These are phyloP conservation scores for Dermatophagoides farinae DNA, from an alignment of 1,140 invertebrate species.

Conservation along the genomic window DNA sequence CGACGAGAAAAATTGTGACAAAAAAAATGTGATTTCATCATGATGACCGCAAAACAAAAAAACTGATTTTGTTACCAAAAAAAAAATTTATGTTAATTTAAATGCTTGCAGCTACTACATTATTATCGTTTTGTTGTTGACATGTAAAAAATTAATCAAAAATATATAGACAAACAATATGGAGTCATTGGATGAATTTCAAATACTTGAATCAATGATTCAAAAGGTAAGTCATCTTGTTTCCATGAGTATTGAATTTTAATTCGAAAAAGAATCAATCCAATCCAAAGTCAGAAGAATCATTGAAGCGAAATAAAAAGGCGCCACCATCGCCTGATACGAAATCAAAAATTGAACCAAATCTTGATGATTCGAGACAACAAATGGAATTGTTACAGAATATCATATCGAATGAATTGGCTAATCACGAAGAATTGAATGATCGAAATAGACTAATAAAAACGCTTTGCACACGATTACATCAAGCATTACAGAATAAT, in stretches of 20 bases:
- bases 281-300: conserved; percentile 4
- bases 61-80: no score
- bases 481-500: not conserved
- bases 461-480: not conserved
- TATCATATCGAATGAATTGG: not conserved
- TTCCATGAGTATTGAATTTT: not conserved
- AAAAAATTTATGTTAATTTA: no score
- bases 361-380: not conserved
- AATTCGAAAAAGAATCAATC: no score
- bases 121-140: no score
- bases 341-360: not conserved
- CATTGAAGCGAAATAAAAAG: not conserved
- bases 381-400: not conserved
- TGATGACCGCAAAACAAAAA: no score
- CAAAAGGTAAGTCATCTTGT: conserved; percentile 1
- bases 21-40: no score
- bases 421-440: not conserved
- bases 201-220: conserved; percentile 1
- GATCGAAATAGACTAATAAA: not conserved
- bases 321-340: no score
- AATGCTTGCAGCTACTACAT: no score
- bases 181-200: conserved; percentile 1
- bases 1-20: no score
- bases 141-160: no score
- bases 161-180: no score